These are phyloP conservation scores for Aphyosemion australe DNA, from an alignment of 2,113 vertebrate species.

Conservation along the genomic window DNA sequence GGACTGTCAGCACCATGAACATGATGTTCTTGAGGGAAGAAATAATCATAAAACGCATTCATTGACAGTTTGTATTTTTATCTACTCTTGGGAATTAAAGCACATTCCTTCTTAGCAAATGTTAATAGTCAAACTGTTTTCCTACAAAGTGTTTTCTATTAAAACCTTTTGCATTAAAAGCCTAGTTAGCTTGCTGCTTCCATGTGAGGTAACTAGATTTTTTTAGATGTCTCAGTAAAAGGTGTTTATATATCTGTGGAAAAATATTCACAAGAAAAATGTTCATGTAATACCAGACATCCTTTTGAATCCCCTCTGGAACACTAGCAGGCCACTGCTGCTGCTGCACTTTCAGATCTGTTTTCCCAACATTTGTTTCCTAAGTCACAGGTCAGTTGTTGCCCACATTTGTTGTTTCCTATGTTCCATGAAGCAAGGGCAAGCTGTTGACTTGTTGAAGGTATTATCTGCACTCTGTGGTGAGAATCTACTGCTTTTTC, in stretches of 20 bases:
- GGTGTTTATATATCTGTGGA: conserved; percentile 53
- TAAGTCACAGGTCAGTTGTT: conserved; percentile 73
- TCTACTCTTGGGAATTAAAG: too few relatives aligned
- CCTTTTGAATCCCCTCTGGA: conserved; percentile 61
- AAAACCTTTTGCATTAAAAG: conserved; percentile 13
- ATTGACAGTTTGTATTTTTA: too few relatives aligned
- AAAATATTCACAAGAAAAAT: conserved; percentile 54
- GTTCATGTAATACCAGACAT: conserved; percentile 61
- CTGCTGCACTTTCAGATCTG: conserved; percentile 66
- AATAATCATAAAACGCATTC: too few relatives aligned
- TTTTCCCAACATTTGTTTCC: conserved; percentile 72
- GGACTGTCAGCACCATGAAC: not conserved
- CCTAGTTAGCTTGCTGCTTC: conserved; percentile 27
- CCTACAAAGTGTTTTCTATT: conserved; percentile 20
- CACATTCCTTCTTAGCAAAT: too few relatives aligned
- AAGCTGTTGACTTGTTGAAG: conserved; percentile 70
- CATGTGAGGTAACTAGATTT: conserved; percentile 36
- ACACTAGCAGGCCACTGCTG: conserved; percentile 25
- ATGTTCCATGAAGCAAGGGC: conserved; percentile 69
- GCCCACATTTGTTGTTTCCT: conserved; percentile 69
- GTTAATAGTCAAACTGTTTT: not conserved
- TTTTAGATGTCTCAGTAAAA: conserved; percentile 34
- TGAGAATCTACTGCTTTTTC: conserved; percentile 67
- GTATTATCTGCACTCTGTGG: conserved; percentile 71
- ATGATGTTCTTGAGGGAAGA: too few relatives aligned